Base-by-base conservation (phyloP, 92 coral and sea anemone species). In the Palythoa grandiflora region DNA sequence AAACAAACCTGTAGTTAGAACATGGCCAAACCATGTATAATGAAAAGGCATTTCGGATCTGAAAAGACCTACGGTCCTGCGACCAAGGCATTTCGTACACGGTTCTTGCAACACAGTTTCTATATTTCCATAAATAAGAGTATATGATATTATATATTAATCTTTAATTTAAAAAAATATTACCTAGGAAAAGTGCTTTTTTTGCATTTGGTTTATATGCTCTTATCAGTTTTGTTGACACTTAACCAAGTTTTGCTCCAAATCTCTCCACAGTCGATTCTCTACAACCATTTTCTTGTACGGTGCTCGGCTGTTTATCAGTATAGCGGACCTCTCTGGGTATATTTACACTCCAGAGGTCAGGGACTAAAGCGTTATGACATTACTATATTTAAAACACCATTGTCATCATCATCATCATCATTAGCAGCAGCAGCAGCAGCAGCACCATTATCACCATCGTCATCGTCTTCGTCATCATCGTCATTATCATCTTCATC, bases 281-380 rank as follows among this genome's bases (percentile, higher is more conserved):
- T 73, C 87, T 54, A 95, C 98, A 57, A 95, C 96, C 2, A 63
- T 92, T 70, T 94, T 94, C 80, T 86, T 94, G 84, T 94, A 95
- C 80, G 98, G 96, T 14, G 90, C 96, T 10, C 96, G 98, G 38
- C 73, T 95, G 55, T 95, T 95, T 40, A 91, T 93, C 70, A 95
- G 98, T 54, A 90, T 95, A 59, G 98, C 98, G 79, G 98, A 95
- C 72, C 83, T 95, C 76, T 88, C 94, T 28, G 98, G 98, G 6
- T 95, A 95, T 72, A 94, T 95, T 13, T 95, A 95, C 87, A 95
- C 98, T 78, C 98, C 98, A 48, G 98, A 95, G 90, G 95, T 92
- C 6, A 79, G 88, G 21, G 52, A 28, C 28, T 59, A 59, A 57
- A 59, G 5, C 65, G 17, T 55, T 55, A 59, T 59, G 14, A 14